Conservation (phyloP, 2,888 invertebrate genomes). For the Chaitophorus viminalis region DNA sequence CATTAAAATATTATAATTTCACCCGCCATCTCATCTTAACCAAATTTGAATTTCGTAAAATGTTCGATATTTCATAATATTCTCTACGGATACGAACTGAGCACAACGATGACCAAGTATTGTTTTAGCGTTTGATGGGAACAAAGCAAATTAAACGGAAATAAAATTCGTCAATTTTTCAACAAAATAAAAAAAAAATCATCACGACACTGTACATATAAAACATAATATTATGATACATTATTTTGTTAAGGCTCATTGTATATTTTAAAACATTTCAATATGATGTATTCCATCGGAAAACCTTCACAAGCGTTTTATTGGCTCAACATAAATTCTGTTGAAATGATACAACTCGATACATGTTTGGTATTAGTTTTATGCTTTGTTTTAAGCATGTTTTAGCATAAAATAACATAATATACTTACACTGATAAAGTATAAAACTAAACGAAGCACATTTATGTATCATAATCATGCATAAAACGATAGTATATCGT, state of each 20-base stretch:
- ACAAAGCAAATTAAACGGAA: not conserved
- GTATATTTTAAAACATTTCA: no score
- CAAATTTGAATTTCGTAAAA: no score
- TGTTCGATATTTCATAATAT: no score
- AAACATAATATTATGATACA: not conserved
- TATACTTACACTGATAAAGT: not conserved
- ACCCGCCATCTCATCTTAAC: not conserved
- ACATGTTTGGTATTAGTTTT: not conserved
- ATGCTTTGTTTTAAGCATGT: not conserved
- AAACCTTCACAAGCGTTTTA: not conserved
- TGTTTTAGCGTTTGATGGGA: no score
- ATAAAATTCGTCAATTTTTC: no score
- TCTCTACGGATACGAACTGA: no score
- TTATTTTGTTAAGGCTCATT: no score
- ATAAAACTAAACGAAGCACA: not conserved
- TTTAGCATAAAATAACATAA: not conserved
- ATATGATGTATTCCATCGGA: no score
- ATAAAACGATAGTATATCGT: constrained; percentile 27
- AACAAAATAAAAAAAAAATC: no score
- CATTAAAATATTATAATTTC: not conserved
- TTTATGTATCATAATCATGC: constrained; percentile 23
- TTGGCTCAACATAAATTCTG: not conserved
- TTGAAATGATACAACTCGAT: not conserved
- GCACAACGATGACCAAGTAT: no score
- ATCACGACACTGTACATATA: no score